phyloP scores from a whole-genome alignment of 2,113 vertebrate species.

The Callithrix jacchus region DNA sequence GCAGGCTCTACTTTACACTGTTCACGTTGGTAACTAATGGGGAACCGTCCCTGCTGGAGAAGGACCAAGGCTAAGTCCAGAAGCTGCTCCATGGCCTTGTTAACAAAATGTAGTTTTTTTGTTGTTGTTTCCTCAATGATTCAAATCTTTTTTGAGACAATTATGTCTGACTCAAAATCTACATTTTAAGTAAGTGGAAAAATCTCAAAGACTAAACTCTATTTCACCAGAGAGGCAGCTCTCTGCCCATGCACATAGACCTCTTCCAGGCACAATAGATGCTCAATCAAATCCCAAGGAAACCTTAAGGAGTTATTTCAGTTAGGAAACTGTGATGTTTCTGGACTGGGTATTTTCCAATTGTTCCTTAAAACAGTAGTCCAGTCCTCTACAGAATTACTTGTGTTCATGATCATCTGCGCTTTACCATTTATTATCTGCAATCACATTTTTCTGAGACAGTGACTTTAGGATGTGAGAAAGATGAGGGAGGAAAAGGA shows the following conservation, averaged over 20 bases:
- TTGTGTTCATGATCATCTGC: background rate
- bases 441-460: background rate
- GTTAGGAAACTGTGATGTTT: background rate
- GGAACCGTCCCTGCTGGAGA: background rate
- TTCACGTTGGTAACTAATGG: background rate
- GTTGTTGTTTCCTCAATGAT: background rate
- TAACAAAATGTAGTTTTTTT: background rate
- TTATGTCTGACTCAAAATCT: background rate
- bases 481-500: background rate
- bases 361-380: background rate
- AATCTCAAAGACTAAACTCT: background rate
- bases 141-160: background rate
- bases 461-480: background rate
- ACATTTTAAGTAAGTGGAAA: background rate
- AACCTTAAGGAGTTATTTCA: background rate
- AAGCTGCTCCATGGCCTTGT: background rate
- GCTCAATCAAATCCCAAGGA: background rate
- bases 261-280: background rate
- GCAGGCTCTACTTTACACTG: rapidly evolving
- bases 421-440: background rate
- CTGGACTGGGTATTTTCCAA: background rate
- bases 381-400: background rate
- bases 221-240: background rate
- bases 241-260: background rate
- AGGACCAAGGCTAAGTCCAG: background rate